Evolutionary conservation across 2,797 vertebrate genomes (phyloP).

Genomic region (Furcifer pardalis): DNA sequence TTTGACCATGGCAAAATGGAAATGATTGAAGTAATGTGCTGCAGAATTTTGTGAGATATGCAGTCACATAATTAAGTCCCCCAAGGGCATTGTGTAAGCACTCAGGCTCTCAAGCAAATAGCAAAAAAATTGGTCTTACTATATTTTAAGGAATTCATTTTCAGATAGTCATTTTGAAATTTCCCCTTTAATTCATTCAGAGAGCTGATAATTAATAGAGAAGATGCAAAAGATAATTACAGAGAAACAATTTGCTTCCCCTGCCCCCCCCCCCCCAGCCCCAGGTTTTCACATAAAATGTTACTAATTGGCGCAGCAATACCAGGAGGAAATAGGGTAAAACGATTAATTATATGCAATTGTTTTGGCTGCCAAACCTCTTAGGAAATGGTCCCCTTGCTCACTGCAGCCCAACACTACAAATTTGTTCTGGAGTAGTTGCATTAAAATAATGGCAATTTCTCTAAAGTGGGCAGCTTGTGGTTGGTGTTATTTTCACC

Average conservation of each 20-base stretch:
- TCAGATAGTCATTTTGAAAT: neutral
- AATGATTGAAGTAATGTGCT: neutral
- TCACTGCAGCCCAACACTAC: neutral
- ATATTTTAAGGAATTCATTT: conserved; percentile 21
- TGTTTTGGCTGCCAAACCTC: neutral
- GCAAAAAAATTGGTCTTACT: neutral
- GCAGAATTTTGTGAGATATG: neutral
- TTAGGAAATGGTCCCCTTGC: neutral
- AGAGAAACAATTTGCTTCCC: too few species aligned
- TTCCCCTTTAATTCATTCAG: neutral
- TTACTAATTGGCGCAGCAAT: neutral
- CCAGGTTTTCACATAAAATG: neutral
- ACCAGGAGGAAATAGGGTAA: neutral
- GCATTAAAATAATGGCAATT: neutral
- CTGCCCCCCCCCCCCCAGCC: too few species aligned
- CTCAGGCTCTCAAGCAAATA: neutral
- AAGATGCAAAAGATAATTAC: neutral
- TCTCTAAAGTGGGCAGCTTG: neutral
- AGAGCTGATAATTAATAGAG: neutral
- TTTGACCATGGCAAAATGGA: neutral
- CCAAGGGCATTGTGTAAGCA: neutral
- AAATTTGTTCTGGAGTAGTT: neutral
- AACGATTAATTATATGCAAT: neutral
- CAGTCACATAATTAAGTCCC: neutral
- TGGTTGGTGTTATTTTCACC: neutral